Conservation (phyloP, 2,888 invertebrate genomes). For the Drosophila conformis region DNA sequence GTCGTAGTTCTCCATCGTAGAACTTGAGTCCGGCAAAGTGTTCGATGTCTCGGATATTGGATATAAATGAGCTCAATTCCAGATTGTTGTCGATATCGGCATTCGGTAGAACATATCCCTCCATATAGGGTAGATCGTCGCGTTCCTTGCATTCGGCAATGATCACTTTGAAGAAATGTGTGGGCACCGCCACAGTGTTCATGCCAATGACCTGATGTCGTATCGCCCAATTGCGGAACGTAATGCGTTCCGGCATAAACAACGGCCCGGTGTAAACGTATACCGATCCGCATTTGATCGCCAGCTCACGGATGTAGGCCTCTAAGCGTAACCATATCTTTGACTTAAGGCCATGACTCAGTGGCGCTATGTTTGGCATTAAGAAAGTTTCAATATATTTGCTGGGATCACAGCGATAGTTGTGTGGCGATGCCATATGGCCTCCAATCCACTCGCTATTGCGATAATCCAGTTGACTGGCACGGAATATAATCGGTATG, state of each 20-base stretch:
- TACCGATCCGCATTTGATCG: conserved; percentile 89
- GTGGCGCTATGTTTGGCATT: conserved; percentile 97
- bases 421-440: conserved; percentile 97
- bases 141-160: conserved; percentile 88
- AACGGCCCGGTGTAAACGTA: conserved; percentile 96
- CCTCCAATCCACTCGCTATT: conserved; percentile 93
- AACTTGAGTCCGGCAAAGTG: conserved; percentile 95
- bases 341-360: conserved; percentile 94
- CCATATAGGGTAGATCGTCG: conserved; percentile 90
- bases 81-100: conserved; percentile 90
- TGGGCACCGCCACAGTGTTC: conserved; percentile 97
- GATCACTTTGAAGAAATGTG: conserved; percentile 98
- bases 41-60: conserved; percentile 95
- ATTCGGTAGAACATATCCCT: conserved; percentile 97
- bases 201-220: conserved; percentile 95
- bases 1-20: conserved; percentile 91
- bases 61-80: conserved; percentile 90
- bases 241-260: conserved; percentile 92
- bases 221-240: conserved; percentile 94
- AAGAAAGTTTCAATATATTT: conserved; percentile 95
- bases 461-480: conserved; percentile 92
- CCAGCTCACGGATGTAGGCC: conserved; percentile 90
- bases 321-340: conserved; percentile 95
- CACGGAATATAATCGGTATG: conserved; percentile 90
- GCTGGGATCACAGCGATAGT: conserved; percentile 91